Evolutionary conservation across 2,797 vertebrate species (phyloP).

Genomic region (Falco naumanni): DNA sequence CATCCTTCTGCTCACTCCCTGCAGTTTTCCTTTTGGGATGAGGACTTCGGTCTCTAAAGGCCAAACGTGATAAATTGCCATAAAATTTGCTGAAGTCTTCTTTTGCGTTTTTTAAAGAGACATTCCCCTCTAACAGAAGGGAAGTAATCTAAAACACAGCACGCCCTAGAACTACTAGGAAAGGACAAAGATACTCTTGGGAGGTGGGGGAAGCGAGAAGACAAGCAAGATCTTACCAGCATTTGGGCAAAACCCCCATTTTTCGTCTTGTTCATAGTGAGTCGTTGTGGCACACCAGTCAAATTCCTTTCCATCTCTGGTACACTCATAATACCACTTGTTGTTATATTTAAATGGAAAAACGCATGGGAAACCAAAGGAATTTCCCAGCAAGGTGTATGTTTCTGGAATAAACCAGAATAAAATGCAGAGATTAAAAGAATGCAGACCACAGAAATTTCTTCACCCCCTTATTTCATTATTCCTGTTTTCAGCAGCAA

Average conservation of each 20-base stretch:
- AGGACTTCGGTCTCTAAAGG: not conserved
- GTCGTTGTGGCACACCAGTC: constrained; percentile 92
- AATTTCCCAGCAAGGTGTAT: constrained; percentile 88
- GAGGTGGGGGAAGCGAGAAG: not conserved
- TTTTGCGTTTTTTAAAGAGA: not conserved
- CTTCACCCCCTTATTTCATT: fast-evolving
- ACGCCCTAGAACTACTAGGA: not conserved
- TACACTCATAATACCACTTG: constrained; percentile 91
- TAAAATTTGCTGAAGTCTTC: not conserved
- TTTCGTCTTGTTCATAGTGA: constrained; percentile 85
- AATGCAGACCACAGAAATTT: not conserved
- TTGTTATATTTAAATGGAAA: constrained; percentile 93
- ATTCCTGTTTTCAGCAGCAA: not conserved
- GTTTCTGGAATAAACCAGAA: constrained; percentile 78
- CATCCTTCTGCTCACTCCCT: not conserved
- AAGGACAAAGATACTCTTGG: not conserved
- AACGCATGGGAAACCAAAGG: constrained; percentile 86
- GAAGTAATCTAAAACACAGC: not conserved
- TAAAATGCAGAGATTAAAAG: not conserved
- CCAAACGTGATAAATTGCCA: not conserved
- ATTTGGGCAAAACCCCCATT: constrained; percentile 93
- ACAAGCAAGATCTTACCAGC: constrained; percentile 78
- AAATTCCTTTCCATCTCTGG: constrained; percentile 83
- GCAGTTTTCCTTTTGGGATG: not conserved
- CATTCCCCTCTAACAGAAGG: not conserved